Evolutionary conservation across 2,888 invertebrate genomes (phyloP), one percentile per base, ranked within the genome.

Genomic region (Ferrisia virgata): DNA sequence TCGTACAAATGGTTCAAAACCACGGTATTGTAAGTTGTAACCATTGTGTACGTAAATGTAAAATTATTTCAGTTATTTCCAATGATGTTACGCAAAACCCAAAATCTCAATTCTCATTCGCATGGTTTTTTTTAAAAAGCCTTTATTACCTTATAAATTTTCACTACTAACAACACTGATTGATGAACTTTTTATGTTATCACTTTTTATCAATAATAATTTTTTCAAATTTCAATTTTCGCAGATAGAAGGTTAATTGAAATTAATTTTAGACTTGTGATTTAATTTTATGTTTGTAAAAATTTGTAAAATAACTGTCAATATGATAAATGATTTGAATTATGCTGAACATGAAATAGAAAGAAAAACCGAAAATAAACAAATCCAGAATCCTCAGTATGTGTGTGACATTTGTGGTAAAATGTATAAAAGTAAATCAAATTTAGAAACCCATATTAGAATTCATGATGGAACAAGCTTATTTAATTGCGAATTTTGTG

Each of bases 41-140:
- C 72, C 72, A 36, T 76, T 76, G 72, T 76, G 72, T 76, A 76
- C 72, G 72, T 36, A 76, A 76, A 76, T 36, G 72, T 36, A 76
- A 76, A 69, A 69, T 69, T 69, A 69, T 76, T 76, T 76, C 72
- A 76, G 72, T 76, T 76, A 76, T 36, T 76, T 76, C 72, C 72
- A 76, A 76, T 76, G 72, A 76, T 76, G 72, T 76, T 76, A 13
- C 72, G 72, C 72, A 76, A 76, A 76, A n/a, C 36, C 36, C 18
- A 76, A 76, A 76, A n/a, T 53, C 18, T 53, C 53, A n/a, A 39
- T n/a, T 28, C n/a, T 69, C 69, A 13, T 18, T 36, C 72, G 15
- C 72, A 76, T 76, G 72, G 22, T 72, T 72, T 72, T 72, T 33
- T 6, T 8, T n/a, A n/a, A n/a, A 4, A 31, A 2, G 25, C 13